These are phyloP conservation scores for Emberiza fucata DNA, from an alignment of 2,113 vertebrate species.

Conservation along the genomic window DNA sequence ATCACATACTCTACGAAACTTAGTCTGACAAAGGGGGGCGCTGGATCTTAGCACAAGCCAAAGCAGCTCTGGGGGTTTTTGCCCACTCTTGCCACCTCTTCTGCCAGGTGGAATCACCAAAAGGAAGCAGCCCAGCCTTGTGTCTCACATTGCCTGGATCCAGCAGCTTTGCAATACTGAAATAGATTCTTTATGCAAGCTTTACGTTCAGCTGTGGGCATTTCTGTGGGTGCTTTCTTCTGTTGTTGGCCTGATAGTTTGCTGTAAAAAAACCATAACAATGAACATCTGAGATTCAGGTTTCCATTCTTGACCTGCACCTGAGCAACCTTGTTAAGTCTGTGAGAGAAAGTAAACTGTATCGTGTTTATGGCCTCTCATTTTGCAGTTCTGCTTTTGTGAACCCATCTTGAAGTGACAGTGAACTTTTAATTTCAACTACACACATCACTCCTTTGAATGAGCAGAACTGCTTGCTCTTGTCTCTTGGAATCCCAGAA, in stretches of 20 bases:
- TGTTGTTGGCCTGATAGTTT: not conserved
- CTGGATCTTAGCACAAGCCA: not conserved
- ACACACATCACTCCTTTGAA: not conserved
- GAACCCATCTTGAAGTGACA: not conserved
- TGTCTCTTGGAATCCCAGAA: not conserved
- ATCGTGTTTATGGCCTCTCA: not conserved
- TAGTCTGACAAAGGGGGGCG: not conserved
- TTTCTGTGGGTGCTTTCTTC: not conserved
- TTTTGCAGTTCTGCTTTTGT: not conserved
- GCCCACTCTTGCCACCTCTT: not conserved
- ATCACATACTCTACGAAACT: rapidly evolving
- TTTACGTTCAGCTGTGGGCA: not conserved
- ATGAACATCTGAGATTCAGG: not conserved
- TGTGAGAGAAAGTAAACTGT: not conserved
- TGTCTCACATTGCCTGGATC: not conserved
- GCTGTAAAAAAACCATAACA: not conserved
- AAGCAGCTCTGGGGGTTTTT: not conserved
- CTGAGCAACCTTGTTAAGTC: not conserved
- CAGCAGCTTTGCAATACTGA: not conserved
- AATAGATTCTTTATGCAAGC: not conserved
- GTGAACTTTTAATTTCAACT: not conserved
- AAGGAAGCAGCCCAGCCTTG: rapidly evolving
- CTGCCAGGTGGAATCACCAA: rapidly evolving
- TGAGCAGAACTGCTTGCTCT: not conserved
- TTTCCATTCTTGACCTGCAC: not conserved